Conservation (phyloP, 2,888 invertebrate genomes). For the Luperina testacea region DNA sequence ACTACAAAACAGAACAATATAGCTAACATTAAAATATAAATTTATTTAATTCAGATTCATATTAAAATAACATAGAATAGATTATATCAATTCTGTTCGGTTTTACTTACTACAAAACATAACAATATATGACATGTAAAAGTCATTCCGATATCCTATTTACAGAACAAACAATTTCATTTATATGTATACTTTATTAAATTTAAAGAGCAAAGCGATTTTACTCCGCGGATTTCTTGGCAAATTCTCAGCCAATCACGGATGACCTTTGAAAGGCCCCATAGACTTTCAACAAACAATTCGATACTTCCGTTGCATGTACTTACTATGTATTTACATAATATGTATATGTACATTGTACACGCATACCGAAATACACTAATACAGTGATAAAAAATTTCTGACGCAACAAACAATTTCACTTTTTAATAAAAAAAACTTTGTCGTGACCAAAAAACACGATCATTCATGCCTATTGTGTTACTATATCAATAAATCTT, state of each 20-base stretch:
- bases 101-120: too few species aligned
- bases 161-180: too few species aligned
- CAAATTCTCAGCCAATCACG: constrained; percentile 10
- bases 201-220: not conserved
- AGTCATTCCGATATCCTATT: too few species aligned
- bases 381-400: constrained; percentile 28
- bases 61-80: too few species aligned
- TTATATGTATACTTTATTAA: not conserved
- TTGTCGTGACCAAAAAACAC: constrained; percentile 62
- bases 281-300: constrained; percentile 47
- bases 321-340: constrained; percentile 46
- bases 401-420: constrained; percentile 64
- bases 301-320: constrained; percentile 36
- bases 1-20: too few species aligned
- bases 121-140: too few species aligned
- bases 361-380: constrained; percentile 16
- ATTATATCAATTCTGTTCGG: too few species aligned
- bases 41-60: too few species aligned
- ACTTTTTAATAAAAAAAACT: constrained; percentile 60
- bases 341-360: constrained; percentile 30
- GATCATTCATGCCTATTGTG: constrained; percentile 43
- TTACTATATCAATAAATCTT: not conserved
- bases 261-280: constrained; percentile 11
- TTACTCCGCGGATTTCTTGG: not conserved
- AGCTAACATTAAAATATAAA: too few species aligned